Percentiles rank a stretch among this genome's conserved stretches.
Conservation (phyloP, 37 sponge, comb jelly and placozoan genomes). For the Corticium candelabrum region DNA sequence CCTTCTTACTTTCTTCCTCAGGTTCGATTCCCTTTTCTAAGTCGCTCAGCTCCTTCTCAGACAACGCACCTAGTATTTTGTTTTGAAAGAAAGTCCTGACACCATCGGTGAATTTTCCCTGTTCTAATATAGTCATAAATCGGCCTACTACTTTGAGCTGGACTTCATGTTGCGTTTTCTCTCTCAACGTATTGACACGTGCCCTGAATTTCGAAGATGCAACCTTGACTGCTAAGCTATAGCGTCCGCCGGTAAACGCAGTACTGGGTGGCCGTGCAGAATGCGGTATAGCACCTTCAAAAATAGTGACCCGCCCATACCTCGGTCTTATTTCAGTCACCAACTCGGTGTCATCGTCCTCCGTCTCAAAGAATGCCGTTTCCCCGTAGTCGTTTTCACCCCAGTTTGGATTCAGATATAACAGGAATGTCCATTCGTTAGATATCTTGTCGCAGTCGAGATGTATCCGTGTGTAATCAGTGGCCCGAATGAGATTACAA, state of each 20-base stretch:
- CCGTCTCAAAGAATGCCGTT: conserved; percentile 18
- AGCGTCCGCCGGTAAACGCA: conserved; percentile 8
- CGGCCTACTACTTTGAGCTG: background rate
- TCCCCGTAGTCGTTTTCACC: conserved; percentile 11
- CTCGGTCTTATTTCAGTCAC: conserved; percentile 19
- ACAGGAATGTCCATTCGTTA: conserved; percentile 27
- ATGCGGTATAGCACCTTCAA: conserved; percentile 29
- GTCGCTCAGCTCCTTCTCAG: background rate
- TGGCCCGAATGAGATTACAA: conserved; percentile 23
- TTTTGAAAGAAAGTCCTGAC: background rate
- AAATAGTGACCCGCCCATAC: conserved; percentile 28
- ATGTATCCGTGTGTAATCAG: conserved; percentile 36
- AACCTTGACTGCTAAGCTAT: conserved; percentile 30
- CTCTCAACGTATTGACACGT: background rate
- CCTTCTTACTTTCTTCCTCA: background rate
- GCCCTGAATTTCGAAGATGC: conserved; percentile 8
- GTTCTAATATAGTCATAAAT: background rate
- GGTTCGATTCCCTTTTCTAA: background rate
- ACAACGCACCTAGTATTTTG: background rate
- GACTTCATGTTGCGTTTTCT: background rate
- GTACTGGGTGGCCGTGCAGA: conserved; percentile 25
- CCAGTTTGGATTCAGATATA: conserved; percentile 24
- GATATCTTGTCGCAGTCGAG: background rate
- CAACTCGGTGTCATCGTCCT: conserved; percentile 6
- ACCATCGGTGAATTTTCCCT: background rate